Evolutionary conservation across 2,113 vertebrate species (phyloP).

Genomic region (Tragelaphus imberbis): DNA sequence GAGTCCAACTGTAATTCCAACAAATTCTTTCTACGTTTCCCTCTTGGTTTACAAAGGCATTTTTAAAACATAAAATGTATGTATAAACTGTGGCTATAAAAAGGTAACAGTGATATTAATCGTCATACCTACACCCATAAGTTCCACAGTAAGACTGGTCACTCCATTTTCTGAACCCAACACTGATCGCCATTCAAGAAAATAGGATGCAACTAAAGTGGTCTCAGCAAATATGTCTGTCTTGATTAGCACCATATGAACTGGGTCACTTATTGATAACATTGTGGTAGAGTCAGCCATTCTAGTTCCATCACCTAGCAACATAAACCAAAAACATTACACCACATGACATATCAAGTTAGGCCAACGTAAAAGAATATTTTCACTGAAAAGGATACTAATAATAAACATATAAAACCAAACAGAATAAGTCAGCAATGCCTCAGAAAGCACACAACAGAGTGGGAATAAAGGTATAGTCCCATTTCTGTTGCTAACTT

Average conservation of each 20-base stretch:
- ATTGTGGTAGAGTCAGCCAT: conserved; percentile 93
- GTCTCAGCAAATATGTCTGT: conserved; percentile 91
- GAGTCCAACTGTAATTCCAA: background rate
- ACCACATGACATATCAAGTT: background rate
- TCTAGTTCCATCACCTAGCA: conserved; percentile 89
- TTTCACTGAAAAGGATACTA: conserved; percentile 7
- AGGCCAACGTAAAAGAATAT: background rate
- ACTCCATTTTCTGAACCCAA: conserved; percentile 86
- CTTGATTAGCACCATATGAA: conserved; percentile 95
- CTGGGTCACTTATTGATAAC: conserved; percentile 94
- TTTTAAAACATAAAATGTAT: background rate
- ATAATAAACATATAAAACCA: background rate
- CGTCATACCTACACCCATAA: conserved; percentile 95
- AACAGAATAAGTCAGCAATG: conserved; percentile 13
- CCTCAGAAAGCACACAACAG: background rate
- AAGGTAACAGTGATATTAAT: background rate
- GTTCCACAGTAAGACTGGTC: conserved; percentile 87
- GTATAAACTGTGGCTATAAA: conserved; percentile 16
- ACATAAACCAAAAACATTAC: conserved; percentile 55
- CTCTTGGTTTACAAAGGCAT: background rate
- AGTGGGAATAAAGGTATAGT: background rate
- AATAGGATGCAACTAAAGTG: conserved; percentile 91
- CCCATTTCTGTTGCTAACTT: background rate
- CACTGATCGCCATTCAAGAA: conserved; percentile 94
- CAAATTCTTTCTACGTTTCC: background rate